Evolutionary conservation across 2,113 vertebrate species (phyloP).

Genomic region (Ovis aries): DNA sequence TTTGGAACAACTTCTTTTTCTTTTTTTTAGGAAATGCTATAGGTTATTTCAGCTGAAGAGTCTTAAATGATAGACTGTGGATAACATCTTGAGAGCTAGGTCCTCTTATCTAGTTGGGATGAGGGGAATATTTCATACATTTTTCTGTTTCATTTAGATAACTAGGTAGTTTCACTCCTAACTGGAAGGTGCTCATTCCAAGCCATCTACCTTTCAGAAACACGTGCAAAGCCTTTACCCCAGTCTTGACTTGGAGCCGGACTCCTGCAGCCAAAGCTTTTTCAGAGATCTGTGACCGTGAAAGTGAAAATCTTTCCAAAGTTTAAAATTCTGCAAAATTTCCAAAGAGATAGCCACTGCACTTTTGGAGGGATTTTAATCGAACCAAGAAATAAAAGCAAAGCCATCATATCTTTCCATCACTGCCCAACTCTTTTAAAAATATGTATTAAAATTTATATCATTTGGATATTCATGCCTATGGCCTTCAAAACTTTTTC

Average conservation of each 20-base stretch:
- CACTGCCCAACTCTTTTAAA: not conserved
- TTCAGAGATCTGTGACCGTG: not conserved
- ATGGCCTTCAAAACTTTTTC: conserved; percentile 28
- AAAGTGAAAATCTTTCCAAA: conserved; percentile 35
- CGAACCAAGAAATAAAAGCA: conserved; percentile 29
- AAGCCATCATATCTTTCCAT: conserved; percentile 21
- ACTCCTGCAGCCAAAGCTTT: conserved; percentile 27
- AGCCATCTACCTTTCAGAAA: not conserved
- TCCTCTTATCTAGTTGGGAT: not conserved
- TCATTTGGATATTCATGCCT: conserved; percentile 42
- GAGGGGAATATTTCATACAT: not conserved
- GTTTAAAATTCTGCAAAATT: conserved; percentile 21
- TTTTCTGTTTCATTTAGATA: conserved; percentile 42
- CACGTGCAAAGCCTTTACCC: not conserved
- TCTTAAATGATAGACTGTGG: conserved; percentile 26
- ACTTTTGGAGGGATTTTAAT: conserved; percentile 34
- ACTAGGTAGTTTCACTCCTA: not conserved
- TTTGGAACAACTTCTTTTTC: not conserved
- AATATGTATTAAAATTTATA: conserved; percentile 45
- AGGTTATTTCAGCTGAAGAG: not conserved
- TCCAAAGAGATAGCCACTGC: conserved; percentile 17
- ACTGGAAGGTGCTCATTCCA: not conserved
- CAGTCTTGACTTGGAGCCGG: not conserved
- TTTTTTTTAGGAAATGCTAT: not conserved
- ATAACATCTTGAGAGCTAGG: conserved; percentile 25